Base-by-base conservation (phyloP, 2,113 vertebrate species). In the Spea multiplicata region DNA sequence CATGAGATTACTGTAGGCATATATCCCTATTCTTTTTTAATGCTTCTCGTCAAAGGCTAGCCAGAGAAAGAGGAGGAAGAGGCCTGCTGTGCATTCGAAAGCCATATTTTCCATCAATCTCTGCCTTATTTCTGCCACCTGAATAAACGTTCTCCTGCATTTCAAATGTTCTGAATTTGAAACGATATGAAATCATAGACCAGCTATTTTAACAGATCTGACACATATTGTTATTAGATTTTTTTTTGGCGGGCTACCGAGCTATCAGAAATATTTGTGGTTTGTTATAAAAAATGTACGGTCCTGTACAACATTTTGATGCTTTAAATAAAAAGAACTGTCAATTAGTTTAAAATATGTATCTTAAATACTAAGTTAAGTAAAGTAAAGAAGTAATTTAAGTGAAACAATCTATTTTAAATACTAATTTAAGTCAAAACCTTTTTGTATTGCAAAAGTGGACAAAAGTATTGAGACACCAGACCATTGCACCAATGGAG, bases 41-140 rank as follows among this genome's bases (percentile, higher is more conserved):
- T 81, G 85, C 83, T 78, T 13, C 10, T 7, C 55, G 55, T 81
- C 85, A 87, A 86, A 78, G 81, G 75, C 71, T 74, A 73, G 81
- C 79, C 82, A 84, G 30, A 88, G 84, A 52, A 83, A 70, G 76
- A 71, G 84, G 71, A 78, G 71, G 83, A 72, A 82, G 77, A 81
- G 84, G 88, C 86, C 85, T 84, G 89, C 88, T 89, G 88, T 83
- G 87, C 87, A 87, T 90, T 90, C 86, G 88, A 87, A 86, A 73
- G 87, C 85, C 84, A 86, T 85, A 86, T 88, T 86, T 89, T 87
- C 89, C 88, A 86, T 89, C 90, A 78, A 84, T 89, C 84, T 89
- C 89, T 87, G 90, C 89, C 85, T 88, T 91, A 92, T 92, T 88
- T 88, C 86, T 87, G 92, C 91, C 95, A 94, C 95, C 94, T 95